These are phyloP conservation scores for Orchestes rusci DNA, from an alignment of 2,888 invertebrate genomes.

Conservation along the genomic window DNA sequence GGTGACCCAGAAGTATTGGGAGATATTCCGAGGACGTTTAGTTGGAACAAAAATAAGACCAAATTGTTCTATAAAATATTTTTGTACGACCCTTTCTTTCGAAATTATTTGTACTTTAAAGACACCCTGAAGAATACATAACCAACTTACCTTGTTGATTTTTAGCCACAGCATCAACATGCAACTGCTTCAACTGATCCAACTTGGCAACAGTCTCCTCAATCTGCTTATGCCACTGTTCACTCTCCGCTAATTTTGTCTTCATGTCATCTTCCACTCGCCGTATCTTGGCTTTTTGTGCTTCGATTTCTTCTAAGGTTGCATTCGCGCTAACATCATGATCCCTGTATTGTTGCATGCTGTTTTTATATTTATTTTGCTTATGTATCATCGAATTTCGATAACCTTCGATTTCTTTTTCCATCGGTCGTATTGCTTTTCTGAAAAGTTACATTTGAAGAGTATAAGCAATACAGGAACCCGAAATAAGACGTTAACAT, in stretches of 20 bases:
- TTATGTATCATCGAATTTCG: constrained; percentile 34
- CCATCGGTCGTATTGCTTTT: constrained; percentile 45
- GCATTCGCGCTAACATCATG: constrained; percentile 28
- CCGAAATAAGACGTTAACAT: too few relatives aligned
- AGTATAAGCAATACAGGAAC: too few relatives aligned
- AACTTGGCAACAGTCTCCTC: constrained; percentile 45
- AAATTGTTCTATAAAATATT: too few relatives aligned
- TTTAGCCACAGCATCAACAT: constrained; percentile 39
- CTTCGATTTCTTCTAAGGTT: constrained; percentile 34
- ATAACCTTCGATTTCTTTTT: constrained; percentile 44
- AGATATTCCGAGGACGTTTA: too few relatives aligned
- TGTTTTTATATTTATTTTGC: constrained; percentile 33
- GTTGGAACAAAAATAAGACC: too few relatives aligned
- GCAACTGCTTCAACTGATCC: constrained; percentile 49
- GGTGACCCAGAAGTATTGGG: too few relatives aligned
- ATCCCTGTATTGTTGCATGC: constrained; percentile 31
- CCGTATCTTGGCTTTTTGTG: constrained; percentile 42
- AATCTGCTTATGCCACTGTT: constrained; percentile 48
- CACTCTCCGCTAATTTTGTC: constrained; percentile 46
- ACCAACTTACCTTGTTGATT: too few relatives aligned
- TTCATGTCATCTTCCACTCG: constrained; percentile 42
- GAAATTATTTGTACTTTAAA: neutral
- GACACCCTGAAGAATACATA: too few relatives aligned
- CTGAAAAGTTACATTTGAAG: too few relatives aligned
- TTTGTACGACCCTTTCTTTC: neutral